Percentiles rank a stretch among this genome's conserved stretches.
These are phyloP conservation scores for Hypolimnas misippus DNA, from an alignment of 2,888 invertebrate genomes.

Conservation along the genomic window DNA sequence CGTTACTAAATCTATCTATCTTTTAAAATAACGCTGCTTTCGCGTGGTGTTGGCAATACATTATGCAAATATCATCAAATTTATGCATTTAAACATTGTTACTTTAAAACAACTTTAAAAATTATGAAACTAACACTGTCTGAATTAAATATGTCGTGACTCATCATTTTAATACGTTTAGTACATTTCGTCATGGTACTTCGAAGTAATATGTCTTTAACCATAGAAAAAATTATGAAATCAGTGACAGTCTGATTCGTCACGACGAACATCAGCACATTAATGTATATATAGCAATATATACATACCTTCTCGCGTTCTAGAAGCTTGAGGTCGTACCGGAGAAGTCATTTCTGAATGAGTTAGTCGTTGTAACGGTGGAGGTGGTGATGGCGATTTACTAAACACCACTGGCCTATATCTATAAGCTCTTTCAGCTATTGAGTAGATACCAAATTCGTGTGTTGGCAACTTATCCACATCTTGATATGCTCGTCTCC, in stretches of 20 bases:
- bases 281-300: no score
- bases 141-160: conserved; percentile 22
- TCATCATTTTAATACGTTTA: no score
- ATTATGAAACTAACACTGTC: conserved; percentile 39
- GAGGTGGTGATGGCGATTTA: conserved; percentile 60
- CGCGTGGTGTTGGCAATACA: conserved; percentile 54
- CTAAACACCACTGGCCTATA: conserved; percentile 55
- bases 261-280: no score
- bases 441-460: conserved; percentile 71
- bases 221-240: no score
- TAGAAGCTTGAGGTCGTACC: conserved; percentile 60
- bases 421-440: conserved; percentile 57
- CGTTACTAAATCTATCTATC: not conserved
- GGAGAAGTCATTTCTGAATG: conserved; percentile 50
- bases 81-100: conserved; percentile 62
- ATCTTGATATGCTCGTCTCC: conserved; percentile 66
- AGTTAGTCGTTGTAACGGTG: conserved; percentile 54
- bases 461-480: conserved; percentile 65
- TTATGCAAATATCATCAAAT: conserved; percentile 53
- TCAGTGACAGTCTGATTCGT: no score
- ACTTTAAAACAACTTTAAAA: conserved; percentile 52
- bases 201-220: no score
- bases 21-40: conserved; percentile 66
- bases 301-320: conserved; percentile 67
- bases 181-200: no score